Evolutionary conservation across 2,797 vertebrate species (phyloP).

Genomic region (Alca torda): DNA sequence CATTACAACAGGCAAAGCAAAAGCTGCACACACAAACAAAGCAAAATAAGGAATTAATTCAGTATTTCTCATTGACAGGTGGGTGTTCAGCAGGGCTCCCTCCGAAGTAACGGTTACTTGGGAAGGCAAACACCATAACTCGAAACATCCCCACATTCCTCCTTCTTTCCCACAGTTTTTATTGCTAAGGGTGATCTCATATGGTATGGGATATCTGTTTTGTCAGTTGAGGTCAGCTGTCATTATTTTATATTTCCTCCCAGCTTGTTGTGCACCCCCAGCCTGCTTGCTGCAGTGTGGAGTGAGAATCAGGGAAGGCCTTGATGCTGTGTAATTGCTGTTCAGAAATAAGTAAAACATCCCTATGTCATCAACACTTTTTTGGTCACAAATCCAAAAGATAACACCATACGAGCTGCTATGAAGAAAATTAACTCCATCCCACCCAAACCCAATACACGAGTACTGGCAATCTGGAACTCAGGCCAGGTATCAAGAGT

Average conservation of each 20-base stretch:
- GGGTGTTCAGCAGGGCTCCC: not conserved
- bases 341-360: not conserved
- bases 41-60: not conserved
- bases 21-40: not conserved
- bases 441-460: not conserved
- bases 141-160: not conserved
- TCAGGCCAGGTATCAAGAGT: not conserved
- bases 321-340: accelerated
- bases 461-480: not conserved
- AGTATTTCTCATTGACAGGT: not conserved
- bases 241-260: not conserved
- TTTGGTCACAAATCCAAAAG: not conserved
- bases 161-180: not conserved
- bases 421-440: not conserved
- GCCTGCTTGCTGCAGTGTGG: not conserved
- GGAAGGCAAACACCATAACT: not conserved
- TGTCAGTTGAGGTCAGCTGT: not conserved
- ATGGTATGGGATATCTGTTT: not conserved
- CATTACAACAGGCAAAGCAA: not conserved
- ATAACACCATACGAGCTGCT: not conserved
- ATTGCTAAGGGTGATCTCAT: not conserved
- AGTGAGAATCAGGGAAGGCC: not conserved
- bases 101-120: not conserved
- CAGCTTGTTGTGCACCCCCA: not conserved
- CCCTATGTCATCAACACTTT: not conserved